Conservation (phyloP, 2,113 vertebrate species). For the Pelobates fuscus region DNA sequence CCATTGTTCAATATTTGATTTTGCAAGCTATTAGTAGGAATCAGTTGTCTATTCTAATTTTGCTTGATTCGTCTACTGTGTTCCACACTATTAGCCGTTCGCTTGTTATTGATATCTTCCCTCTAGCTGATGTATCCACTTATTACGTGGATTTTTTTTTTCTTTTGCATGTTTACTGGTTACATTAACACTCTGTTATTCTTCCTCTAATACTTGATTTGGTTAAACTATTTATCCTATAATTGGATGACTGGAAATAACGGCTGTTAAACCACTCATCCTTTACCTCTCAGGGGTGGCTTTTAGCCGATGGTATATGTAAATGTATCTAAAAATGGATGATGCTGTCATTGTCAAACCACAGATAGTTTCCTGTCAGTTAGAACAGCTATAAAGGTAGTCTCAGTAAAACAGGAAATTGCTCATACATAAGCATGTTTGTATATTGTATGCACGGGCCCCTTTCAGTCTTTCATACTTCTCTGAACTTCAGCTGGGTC, state of each 20-base stretch:
- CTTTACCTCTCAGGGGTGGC: too few species aligned
- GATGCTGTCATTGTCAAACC: too few species aligned
- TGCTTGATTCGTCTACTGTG: conserved; percentile 39
- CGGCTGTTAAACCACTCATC: not conserved
- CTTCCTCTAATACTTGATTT: not conserved
- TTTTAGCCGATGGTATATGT: too few species aligned
- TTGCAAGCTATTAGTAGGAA: conserved; percentile 37
- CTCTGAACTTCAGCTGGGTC: too few species aligned
- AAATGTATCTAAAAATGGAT: too few species aligned
- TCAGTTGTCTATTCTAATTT: conserved; percentile 45
- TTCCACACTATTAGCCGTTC: conserved; percentile 38
- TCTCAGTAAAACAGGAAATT: too few species aligned
- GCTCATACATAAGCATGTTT: too few species aligned
- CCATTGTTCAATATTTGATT: conserved; percentile 36
- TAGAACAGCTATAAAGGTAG: too few species aligned
- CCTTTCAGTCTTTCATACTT: too few species aligned
- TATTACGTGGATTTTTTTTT: conserved; percentile 21
- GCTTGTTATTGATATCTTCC: conserved; percentile 48
- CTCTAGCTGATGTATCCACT: conserved; percentile 15
- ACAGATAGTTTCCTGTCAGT: too few species aligned
- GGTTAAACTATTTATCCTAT: not conserved
- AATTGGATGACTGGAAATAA: not conserved
- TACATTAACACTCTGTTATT: conserved; percentile 1
- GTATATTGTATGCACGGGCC: too few species aligned
- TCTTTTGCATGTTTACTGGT: not conserved